Conservation (phyloP, 2,888 invertebrate genomes). For the Shargacucullia verbasci region DNA sequence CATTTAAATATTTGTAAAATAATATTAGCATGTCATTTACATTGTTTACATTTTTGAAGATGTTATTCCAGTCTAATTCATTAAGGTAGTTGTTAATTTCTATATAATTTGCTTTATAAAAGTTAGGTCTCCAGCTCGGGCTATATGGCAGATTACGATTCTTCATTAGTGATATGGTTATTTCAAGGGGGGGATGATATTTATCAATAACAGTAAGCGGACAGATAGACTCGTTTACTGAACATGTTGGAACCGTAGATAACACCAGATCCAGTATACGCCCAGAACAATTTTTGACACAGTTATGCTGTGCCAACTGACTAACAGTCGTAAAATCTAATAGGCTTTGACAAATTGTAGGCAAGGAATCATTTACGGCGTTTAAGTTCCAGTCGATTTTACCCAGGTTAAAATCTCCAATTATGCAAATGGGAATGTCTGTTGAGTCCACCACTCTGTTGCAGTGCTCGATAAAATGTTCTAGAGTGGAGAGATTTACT, state of each 20-base stretch:
- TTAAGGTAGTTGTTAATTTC: slow-evolving; percentile 8
- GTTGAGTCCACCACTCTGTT: neutral
- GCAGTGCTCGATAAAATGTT: slow-evolving; percentile 7
- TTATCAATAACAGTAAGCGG: slow-evolving; percentile 2
- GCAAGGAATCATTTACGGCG: neutral
- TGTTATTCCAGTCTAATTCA: slow-evolving; percentile 1
- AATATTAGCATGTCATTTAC: slow-evolving; percentile 5
- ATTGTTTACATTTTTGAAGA: neutral
- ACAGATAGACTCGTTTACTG: neutral
- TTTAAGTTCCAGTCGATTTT: slow-evolving; percentile 10
- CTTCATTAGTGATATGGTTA: neutral
- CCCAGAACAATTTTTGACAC: neutral
- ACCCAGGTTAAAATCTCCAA: slow-evolving; percentile 18
- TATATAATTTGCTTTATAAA: slow-evolving; percentile 8
- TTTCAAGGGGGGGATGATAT: slow-evolving; percentile 13
- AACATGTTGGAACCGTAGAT: neutral
- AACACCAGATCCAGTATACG: slow-evolving; percentile 11
- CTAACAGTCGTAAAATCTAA: slow-evolving; percentile 2
- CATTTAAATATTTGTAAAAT: neutral
- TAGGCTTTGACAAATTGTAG: neutral
- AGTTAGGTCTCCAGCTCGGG: neutral
- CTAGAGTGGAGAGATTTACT: neutral
- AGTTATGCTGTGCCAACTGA: neutral
- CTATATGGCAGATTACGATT: slow-evolving; percentile 6
- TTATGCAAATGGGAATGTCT: neutral